Percentiles rank a stretch among this genome's conserved stretches.
Conservation (phyloP, 2,888 invertebrate genomes). For the Synergus itoensis region DNA sequence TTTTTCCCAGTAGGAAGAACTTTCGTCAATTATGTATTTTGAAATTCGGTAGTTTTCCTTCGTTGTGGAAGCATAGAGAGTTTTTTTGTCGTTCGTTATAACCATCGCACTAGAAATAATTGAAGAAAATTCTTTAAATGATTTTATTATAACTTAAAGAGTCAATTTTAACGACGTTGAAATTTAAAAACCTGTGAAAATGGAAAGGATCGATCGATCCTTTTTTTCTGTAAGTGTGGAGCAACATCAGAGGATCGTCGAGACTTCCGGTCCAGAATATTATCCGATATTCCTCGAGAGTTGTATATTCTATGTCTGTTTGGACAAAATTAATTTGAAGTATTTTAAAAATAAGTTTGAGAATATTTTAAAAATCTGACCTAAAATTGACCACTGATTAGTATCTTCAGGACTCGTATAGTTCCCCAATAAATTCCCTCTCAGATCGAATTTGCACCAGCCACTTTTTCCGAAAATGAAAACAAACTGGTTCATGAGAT, state of each 20-base stretch:
- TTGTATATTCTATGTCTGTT: conserved; percentile 84
- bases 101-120: conserved; percentile 81
- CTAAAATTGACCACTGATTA: conserved; percentile 86
- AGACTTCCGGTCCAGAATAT: conserved; percentile 91
- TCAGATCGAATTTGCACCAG: conserved; percentile 89
- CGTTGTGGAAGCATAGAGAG: conserved; percentile 85
- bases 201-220: conserved; percentile 80
- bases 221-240: conserved; percentile 82
- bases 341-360: conserved; percentile 23
- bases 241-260: conserved; percentile 86
- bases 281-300: conserved; percentile 84
- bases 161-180: background rate
- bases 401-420: conserved; percentile 81
- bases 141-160: conserved; percentile 16
- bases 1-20: conserved; percentile 82
- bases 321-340: background rate
- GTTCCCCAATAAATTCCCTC: conserved; percentile 85
- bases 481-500: conserved; percentile 84
- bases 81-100: conserved; percentile 83
- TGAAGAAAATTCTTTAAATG: background rate
- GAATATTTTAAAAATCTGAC: conserved; percentile 77
- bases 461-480: conserved; percentile 88
- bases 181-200: conserved; percentile 79
- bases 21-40: conserved; percentile 78
- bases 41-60: conserved; percentile 81